Conservation (phyloP, 2,113 vertebrate genomes). For the Lates calcarifer region DNA sequence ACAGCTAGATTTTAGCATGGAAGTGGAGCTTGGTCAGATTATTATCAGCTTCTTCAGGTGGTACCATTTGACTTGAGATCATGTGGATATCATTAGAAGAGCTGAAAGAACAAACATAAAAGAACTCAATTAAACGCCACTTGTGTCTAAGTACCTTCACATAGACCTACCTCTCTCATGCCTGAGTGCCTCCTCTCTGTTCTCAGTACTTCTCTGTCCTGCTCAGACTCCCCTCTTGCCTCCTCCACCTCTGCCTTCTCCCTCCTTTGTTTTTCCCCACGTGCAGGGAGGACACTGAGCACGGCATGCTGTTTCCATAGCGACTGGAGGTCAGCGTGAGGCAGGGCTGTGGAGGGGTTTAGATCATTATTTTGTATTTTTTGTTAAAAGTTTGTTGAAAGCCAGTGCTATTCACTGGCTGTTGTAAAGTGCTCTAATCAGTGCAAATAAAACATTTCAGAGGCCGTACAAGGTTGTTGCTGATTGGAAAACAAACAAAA, state of each 20-base stretch:
- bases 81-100: no score
- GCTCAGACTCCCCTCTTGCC: constrained; percentile 42
- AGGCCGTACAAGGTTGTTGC: not conserved
- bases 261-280: not conserved
- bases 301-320: constrained; percentile 74
- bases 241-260: constrained; percentile 20
- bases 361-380: not conserved
- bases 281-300: constrained; percentile 10
- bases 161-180: constrained; percentile 69
- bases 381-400: not conserved
- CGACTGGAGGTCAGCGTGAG: constrained; percentile 69
- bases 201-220: constrained; percentile 62
- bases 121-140: not conserved
- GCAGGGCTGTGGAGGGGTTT: constrained; percentile 55
- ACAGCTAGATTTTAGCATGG: not conserved
- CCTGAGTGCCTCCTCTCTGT: constrained; percentile 55
- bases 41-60: no score
- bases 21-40: not conserved
- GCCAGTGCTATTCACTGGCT: not conserved
- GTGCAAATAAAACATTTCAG: constrained; percentile 6
- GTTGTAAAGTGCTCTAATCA: not conserved
- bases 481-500: not conserved
- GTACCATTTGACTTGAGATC: no score
- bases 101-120: not conserved
- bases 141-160: not conserved